Evolutionary conservation across 2,113 vertebrate genomes (phyloP).

Genomic region (Pseudorectes ferrugineus): DNA sequence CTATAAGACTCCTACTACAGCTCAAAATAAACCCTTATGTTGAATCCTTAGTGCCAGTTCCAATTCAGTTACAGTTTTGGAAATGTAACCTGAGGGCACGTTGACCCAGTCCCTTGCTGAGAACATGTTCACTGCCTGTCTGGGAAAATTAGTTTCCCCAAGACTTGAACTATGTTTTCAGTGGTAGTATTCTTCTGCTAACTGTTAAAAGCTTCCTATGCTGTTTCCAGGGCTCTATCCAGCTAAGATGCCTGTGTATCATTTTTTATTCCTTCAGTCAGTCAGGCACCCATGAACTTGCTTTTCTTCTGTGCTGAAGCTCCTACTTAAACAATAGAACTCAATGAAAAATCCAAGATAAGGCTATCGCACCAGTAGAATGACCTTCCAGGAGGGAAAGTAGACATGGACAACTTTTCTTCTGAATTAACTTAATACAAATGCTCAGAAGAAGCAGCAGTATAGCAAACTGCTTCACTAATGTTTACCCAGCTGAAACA

Average conservation of each 20-base stretch:
- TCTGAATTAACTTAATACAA: not conserved
- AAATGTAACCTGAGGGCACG: not conserved
- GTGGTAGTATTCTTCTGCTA: not conserved
- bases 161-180: not conserved
- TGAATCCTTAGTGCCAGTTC: not conserved
- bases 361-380: not conserved
- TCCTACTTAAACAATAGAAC: not conserved
- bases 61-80: not conserved
- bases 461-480: not conserved
- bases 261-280: not conserved
- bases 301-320: not conserved
- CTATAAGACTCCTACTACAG: not conserved
- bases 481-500: not conserved
- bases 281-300: not conserved
- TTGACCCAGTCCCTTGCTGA: not conserved
- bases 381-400: not conserved
- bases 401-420: not conserved
- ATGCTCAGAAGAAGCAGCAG: not conserved
- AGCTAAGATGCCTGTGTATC: not conserved
- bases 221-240: not conserved
- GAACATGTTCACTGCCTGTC: not conserved
- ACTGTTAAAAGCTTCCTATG: not conserved
- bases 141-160: not conserved
- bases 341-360: not conserved
- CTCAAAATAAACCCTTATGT: not conserved